Percentiles rank a stretch among this genome's conserved stretches.
These are phyloP conservation scores for Hippocampus mohnikei DNA, from an alignment of 2,113 vertebrate genomes.

Conservation along the genomic window DNA sequence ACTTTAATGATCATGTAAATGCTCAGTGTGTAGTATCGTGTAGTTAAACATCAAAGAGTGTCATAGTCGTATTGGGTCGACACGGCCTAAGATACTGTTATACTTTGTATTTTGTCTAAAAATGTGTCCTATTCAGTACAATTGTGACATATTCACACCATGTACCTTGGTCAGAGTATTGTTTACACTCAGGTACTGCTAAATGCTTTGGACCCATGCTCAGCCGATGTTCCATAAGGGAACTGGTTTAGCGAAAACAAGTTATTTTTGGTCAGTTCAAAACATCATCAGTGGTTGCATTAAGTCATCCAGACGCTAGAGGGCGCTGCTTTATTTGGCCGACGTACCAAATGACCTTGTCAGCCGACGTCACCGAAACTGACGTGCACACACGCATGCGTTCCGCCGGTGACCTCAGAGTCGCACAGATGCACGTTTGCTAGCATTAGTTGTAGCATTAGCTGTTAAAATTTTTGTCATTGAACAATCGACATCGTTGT, in stretches of 20 bases:
- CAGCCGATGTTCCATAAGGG: background rate
- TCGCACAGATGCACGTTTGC: slow-evolving; percentile 17
- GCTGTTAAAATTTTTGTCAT: background rate
- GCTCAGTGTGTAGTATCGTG: no score
- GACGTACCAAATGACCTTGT: slow-evolving; percentile 22
- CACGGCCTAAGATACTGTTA: no score
- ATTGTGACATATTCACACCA: background rate
- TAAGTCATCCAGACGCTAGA: slow-evolving; percentile 34
- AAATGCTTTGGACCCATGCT: background rate
- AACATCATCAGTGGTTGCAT: background rate
- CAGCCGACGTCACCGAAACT: slow-evolving; percentile 43
- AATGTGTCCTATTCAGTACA: no score
- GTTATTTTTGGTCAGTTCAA: slow-evolving; percentile 10
- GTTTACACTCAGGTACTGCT: background rate
- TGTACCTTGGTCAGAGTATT: background rate
- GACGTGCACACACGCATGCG: slow-evolving; percentile 21
- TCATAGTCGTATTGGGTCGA: no score
- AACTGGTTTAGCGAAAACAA: background rate
- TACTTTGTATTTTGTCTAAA: no score
- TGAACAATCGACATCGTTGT: background rate
- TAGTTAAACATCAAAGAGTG: no score
- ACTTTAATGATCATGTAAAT: no score
- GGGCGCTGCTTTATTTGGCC: slow-evolving; percentile 19
- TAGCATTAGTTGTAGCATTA: slow-evolving; percentile 6
- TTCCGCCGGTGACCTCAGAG: slow-evolving; percentile 68